Percentiles rank a stretch among this genome's conserved stretches.
These are phyloP conservation scores for Eremobia ochroleuca DNA, from an alignment of 2,888 invertebrate genomes.

Conservation along the genomic window DNA sequence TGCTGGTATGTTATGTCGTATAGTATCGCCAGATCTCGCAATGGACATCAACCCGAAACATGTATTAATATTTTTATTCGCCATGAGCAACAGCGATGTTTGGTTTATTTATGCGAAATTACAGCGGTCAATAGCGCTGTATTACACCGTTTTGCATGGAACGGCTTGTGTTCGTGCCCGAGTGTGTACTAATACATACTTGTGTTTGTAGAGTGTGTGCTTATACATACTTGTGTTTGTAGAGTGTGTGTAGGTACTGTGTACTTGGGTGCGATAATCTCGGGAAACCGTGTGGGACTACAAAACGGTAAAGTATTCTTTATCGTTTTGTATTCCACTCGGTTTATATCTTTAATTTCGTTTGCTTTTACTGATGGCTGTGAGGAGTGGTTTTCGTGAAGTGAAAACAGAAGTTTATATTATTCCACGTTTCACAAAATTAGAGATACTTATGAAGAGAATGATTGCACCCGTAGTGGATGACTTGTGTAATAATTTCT, in stretches of 20 bases:
- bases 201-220: not conserved
- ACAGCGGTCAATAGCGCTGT: conserved; percentile 59
- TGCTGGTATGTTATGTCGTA: not conserved
- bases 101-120: conserved; percentile 64
- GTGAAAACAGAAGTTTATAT: conserved; percentile 8
- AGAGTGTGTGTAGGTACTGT: not conserved
- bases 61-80: conserved; percentile 65
- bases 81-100: conserved; percentile 60
- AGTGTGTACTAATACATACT: conserved; percentile 14
- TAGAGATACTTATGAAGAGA: not conserved
- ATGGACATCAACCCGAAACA: conserved; percentile 20
- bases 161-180: conserved; percentile 30
- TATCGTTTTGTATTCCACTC: conserved; percentile 28
- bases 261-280: conserved; percentile 40
- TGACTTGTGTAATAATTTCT: not conserved
- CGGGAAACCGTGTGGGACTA: no score
- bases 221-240: conserved; percentile 3
- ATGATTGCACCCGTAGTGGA: not conserved
- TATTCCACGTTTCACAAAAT: conserved; percentile 7
- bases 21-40: not conserved
- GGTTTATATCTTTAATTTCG: conserved; percentile 52
- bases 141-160: conserved; percentile 51
- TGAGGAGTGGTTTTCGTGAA: conserved; percentile 29
- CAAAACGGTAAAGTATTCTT: no score
- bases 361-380: conserved; percentile 16